These are phyloP conservation scores for Plestiodon gilberti DNA, from an alignment of 2,113 vertebrate genomes.

Conservation along the genomic window DNA sequence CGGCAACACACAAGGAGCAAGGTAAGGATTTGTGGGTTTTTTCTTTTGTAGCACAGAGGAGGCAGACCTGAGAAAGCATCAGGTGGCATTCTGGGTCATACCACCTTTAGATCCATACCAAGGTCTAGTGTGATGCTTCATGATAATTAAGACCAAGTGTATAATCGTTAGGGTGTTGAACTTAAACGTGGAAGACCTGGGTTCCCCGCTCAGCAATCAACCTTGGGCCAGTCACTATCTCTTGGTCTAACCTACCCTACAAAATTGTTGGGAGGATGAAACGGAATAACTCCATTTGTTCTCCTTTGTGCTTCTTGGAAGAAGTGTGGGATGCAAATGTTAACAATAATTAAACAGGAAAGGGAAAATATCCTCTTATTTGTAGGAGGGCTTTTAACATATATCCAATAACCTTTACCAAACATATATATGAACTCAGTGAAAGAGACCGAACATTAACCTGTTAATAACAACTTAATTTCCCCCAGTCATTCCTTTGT, in stretches of 20 bases:
- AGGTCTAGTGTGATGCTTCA: background rate
- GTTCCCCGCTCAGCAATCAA: too few species aligned
- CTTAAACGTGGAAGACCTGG: background rate
- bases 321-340: background rate
- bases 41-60: too few species aligned
- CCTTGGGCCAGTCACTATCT: background rate
- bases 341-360: background rate
- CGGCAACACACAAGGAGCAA: too few species aligned
- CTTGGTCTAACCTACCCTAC: background rate
- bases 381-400: background rate
- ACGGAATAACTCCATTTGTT: background rate
- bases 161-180: background rate
- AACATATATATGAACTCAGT: background rate
- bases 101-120: too few species aligned
- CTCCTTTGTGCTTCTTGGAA: background rate
- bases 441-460: conserved; percentile 20
- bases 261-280: background rate
- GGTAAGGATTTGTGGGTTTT: too few species aligned
- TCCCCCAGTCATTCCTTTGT: conserved; percentile 30
- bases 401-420: background rate
- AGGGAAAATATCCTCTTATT: background rate
- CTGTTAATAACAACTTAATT: background rate
- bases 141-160: background rate
- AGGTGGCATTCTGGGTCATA: too few species aligned
- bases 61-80: too few species aligned